Conservation (phyloP, 1,140 invertebrate genomes). For the Drosophila kepulauana region DNA sequence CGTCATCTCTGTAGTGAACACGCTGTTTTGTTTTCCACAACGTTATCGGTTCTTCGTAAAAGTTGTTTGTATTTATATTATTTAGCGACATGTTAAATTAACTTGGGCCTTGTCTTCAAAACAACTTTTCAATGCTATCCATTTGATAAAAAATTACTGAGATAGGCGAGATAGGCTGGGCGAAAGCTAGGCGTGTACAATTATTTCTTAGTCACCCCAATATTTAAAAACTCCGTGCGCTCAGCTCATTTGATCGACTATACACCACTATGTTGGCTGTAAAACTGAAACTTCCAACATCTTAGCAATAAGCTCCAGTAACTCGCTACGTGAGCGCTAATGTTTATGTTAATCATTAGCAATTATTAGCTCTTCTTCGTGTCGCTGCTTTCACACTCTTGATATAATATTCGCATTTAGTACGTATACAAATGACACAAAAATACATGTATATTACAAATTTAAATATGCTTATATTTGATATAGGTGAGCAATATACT, state of each 20-base stretch:
- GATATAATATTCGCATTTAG: background rate
- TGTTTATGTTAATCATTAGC: slow-evolving; percentile 72
- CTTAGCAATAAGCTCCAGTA: background rate
- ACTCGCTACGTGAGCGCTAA: slow-evolving; percentile 45
- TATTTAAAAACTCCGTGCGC: background rate
- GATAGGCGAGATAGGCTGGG: background rate
- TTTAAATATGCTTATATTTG: background rate
- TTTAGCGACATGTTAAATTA: slow-evolving; percentile 64
- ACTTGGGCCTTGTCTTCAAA: background rate
- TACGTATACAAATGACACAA: too few species aligned
- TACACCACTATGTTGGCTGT: slow-evolving; percentile 13
- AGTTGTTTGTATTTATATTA: slow-evolving; percentile 60
- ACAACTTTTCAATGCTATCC: background rate
- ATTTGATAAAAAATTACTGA: background rate
- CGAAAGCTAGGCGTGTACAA: background rate
- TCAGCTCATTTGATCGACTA: slow-evolving; percentile 13
- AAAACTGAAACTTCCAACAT: slow-evolving; percentile 33
- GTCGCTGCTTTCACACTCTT: slow-evolving; percentile 15
- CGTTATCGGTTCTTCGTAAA: slow-evolving; percentile 65
- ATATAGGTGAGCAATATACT: too few species aligned
- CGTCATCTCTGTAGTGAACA: slow-evolving; percentile 75
- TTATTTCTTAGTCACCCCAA: background rate
- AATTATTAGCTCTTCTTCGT: slow-evolving; percentile 58
- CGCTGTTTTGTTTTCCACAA: slow-evolving; percentile 79
- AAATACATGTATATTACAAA: too few species aligned